phyloP scores from a whole-genome alignment of 2,113 vertebrate species.

The Garra rufa region DNA sequence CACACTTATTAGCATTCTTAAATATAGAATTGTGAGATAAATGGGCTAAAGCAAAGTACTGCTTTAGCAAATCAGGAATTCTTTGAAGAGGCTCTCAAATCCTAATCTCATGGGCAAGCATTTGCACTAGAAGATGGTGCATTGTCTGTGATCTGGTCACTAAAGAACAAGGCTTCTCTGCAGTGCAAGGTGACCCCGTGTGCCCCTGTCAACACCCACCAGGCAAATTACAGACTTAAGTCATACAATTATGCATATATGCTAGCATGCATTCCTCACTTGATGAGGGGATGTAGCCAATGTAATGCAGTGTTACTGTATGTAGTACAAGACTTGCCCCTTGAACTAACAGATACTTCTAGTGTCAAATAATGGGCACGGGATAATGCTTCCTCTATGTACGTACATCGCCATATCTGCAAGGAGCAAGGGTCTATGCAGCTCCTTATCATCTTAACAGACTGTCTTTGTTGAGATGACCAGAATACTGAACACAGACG shows the following conservation, averaged over 20 bases:
- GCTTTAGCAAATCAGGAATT: slow-evolving; percentile 48
- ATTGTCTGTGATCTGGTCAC: slow-evolving; percentile 48
- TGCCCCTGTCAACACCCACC: slow-evolving; percentile 24
- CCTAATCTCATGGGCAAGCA: slow-evolving; percentile 57
- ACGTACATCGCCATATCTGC: slow-evolving; percentile 49
- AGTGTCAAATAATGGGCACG: slow-evolving; percentile 47
- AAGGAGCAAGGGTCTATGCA: slow-evolving; percentile 39
- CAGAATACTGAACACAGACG: slow-evolving; percentile 47
- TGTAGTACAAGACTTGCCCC: slow-evolving; percentile 53
- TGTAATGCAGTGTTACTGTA: slow-evolving; percentile 39
- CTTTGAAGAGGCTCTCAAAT: slow-evolving; percentile 52
- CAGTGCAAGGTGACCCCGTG: background rate
- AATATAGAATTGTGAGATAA: slow-evolving; percentile 47
- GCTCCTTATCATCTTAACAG: slow-evolving; percentile 51
- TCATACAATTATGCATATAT: slow-evolving; percentile 53
- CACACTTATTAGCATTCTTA: slow-evolving; percentile 47
- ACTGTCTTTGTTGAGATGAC: slow-evolving; percentile 53
- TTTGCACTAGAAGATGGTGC: slow-evolving; percentile 39
- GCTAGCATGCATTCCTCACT: slow-evolving; percentile 47
- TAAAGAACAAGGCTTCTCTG: slow-evolving; percentile 34
- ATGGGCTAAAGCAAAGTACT: slow-evolving; percentile 45
- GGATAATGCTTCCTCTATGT: slow-evolving; percentile 57
- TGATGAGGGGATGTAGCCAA: slow-evolving; percentile 28
- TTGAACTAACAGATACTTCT: slow-evolving; percentile 58
- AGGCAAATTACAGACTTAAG: slow-evolving; percentile 36